phyloP scores from a whole-genome alignment of 2,797 vertebrate species.

The Urophycis tenuis region DNA sequence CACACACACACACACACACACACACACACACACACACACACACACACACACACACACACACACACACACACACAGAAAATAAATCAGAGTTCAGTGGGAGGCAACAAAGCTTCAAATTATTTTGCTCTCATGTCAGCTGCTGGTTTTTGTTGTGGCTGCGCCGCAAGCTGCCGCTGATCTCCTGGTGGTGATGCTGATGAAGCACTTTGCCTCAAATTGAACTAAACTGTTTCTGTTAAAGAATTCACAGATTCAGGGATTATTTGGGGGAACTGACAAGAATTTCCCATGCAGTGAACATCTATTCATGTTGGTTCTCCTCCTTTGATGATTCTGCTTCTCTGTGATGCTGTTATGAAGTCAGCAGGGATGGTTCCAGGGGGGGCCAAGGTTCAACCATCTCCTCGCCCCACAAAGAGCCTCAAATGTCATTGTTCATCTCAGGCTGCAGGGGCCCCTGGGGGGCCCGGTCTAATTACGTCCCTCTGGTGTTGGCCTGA shows the following conservation, averaged over 20 bases:
- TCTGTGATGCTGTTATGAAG: background rate
- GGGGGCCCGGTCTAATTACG: slow-evolving; percentile 60
- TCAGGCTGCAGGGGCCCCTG: slow-evolving; percentile 35
- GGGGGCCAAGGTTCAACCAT: slow-evolving; percentile 48
- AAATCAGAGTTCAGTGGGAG: slow-evolving; percentile 10
- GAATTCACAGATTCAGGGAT: background rate
- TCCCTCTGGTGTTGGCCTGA: slow-evolving; percentile 41
- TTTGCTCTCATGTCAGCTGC: slow-evolving; percentile 21
- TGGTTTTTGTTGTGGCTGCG: slow-evolving; percentile 13
- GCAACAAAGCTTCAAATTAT: slow-evolving; percentile 30
- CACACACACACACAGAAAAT: background rate
- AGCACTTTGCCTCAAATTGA: slow-evolving; percentile 6
- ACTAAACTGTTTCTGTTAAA: background rate
- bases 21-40: background rate
- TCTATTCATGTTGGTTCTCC: background rate
- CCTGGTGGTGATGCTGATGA: slow-evolving; percentile 33
- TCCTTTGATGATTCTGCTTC: background rate
- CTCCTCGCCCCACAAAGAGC: slow-evolving; percentile 43
- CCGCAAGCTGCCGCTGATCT: slow-evolving; percentile 30
- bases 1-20: background rate
- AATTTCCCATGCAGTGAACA: background rate
- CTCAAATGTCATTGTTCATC: slow-evolving; percentile 38
- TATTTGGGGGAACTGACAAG: background rate
- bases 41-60: background rate
- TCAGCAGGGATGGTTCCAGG: slow-evolving; percentile 22